Conservation (phyloP, 2,888 invertebrate genomes). For the Ctena decussata region DNA sequence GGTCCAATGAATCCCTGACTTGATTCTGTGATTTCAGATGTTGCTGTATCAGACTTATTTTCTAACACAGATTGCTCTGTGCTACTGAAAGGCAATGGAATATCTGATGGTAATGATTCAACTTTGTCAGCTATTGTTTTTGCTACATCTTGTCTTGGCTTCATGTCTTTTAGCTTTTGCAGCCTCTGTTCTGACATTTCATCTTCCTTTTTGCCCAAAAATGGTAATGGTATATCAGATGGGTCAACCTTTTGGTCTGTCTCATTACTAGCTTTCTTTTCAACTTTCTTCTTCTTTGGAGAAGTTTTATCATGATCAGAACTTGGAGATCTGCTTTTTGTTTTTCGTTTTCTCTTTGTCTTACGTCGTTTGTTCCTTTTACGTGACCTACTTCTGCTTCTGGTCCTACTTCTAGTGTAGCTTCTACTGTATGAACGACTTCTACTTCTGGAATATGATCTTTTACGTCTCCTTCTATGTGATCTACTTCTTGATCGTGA, state of each 20-base stretch:
- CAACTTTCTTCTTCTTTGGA: constrained; percentile 48
- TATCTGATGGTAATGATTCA: constrained; percentile 61
- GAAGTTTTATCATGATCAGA: constrained; percentile 24
- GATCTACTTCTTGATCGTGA: constrained; percentile 73
- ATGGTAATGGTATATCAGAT: constrained; percentile 79
- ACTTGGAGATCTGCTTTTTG: constrained; percentile 42
- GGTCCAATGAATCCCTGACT: constrained; percentile 64
- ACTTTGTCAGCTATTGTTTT: constrained; percentile 63
- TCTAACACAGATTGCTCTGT: constrained; percentile 52
- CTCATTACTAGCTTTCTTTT: constrained; percentile 52
- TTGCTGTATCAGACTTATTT: constrained; percentile 55
- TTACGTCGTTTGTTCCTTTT: constrained; percentile 51
- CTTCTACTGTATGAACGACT: constrained; percentile 67
- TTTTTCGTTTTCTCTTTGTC: constrained; percentile 45
- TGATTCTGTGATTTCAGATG: constrained; percentile 44
- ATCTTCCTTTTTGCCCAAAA: constrained; percentile 68
- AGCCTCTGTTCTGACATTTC: constrained; percentile 68
- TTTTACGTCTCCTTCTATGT: constrained; percentile 69
- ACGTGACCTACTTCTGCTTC: constrained; percentile 59
- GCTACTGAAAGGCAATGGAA: constrained; percentile 67
- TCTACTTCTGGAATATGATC: constrained; percentile 76
- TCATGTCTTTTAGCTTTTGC: constrained; percentile 73
- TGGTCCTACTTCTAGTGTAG: constrained; percentile 67
- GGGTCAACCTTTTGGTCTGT: constrained; percentile 68
- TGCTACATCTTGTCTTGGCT: constrained; percentile 64